Conservation (phyloP, 2,888 invertebrate genomes). For the Acleris cristana region DNA sequence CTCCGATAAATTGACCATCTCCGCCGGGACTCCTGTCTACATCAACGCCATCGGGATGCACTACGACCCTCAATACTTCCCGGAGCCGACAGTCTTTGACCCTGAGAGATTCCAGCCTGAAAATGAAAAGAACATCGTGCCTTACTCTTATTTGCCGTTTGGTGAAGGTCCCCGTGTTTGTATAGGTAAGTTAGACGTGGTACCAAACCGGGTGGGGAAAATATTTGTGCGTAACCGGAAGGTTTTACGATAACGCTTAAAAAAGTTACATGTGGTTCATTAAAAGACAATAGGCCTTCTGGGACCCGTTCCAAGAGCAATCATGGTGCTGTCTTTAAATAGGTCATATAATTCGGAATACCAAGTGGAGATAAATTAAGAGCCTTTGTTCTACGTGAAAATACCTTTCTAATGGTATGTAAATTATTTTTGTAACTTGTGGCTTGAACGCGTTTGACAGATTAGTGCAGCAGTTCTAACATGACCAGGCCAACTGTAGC, state of each 20-base stretch:
- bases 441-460: no score
- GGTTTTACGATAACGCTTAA: no score
- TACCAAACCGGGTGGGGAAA: neutral
- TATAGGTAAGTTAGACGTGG: neutral
- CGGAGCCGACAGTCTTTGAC: conserved; percentile 36
- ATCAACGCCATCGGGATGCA: conserved; percentile 57
- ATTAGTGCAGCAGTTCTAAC: no score
- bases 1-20: conserved; percentile 55
- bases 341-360: no score
- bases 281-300: neutral
- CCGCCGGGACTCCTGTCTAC: conserved; percentile 55
- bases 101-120: conserved; percentile 41
- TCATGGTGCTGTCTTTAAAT: no score
- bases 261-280: no score
- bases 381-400: no score
- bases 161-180: conserved; percentile 19
- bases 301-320: no score
- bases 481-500: no score
- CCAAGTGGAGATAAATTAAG: no score
- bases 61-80: conserved; percentile 39
- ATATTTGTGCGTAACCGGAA: neutral
- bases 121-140: conserved; percentile 29
- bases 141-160: conserved; percentile 41
- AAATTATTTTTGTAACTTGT: no score
- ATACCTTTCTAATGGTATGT: no score